Evolutionary conservation across 2,888 invertebrate species (phyloP).

Genomic region (Perdita meconis): DNA sequence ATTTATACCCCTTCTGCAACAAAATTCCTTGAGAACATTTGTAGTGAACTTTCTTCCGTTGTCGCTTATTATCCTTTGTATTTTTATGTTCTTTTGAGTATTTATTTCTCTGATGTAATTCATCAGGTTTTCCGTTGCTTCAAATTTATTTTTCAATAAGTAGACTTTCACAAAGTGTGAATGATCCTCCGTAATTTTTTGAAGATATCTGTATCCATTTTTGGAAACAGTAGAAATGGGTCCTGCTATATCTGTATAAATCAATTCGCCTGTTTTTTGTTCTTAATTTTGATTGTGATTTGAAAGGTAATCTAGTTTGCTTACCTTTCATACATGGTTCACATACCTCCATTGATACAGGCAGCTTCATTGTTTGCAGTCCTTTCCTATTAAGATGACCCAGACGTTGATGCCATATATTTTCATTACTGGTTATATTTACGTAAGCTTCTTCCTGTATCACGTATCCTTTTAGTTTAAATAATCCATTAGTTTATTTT

Average conservation of each 20-base stretch:
- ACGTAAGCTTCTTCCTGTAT: not conserved
- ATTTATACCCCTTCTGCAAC: not conserved
- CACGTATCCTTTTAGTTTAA: not conserved
- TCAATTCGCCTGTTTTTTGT: not conserved
- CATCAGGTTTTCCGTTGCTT: not conserved
- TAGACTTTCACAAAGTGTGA: not conserved
- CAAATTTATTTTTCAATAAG: not conserved
- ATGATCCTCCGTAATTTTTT: not conserved
- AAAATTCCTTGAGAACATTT: not conserved
- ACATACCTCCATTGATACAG: not conserved
- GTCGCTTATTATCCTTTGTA: not conserved
- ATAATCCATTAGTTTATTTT: not conserved
- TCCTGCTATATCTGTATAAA: not conserved
- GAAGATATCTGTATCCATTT: not conserved
- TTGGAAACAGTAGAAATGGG: not conserved
- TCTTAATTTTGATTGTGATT: not conserved
- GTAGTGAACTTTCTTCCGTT: slow-evolving; percentile 1
- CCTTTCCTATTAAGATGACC: slow-evolving; percentile 1
- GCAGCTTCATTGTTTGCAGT: not conserved
- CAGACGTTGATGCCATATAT: not conserved
- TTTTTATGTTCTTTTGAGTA: not conserved
- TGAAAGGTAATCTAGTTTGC: slow-evolving; percentile 2
- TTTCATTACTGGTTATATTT: no score
- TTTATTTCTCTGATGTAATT: not conserved
- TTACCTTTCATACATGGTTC: not conserved